Evolutionary conservation across 2,797 vertebrate species (phyloP).

Genomic region (Paedocypris micromegethes): DNA sequence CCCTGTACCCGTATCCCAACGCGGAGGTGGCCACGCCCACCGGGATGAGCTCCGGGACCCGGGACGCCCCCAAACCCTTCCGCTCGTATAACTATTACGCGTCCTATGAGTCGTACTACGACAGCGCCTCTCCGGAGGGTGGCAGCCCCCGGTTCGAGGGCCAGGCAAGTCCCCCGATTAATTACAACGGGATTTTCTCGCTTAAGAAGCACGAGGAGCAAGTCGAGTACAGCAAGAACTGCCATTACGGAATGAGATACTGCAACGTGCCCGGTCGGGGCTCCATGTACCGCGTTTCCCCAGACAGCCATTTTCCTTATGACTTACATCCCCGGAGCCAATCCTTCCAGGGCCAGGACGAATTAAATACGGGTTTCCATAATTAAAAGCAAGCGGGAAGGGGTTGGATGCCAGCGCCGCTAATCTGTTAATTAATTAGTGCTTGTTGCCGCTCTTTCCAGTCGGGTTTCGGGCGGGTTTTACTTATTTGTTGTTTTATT

Average conservation of each 20-base stretch:
- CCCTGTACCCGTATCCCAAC: conserved; percentile 86
- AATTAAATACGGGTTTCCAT: conserved; percentile 48
- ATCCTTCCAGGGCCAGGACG: conserved; percentile 82
- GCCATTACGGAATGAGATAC: conserved; percentile 96
- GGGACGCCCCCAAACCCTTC: conserved; percentile 86
- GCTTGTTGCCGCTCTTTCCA: conserved; percentile 22
- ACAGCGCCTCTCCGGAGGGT: conserved; percentile 87
- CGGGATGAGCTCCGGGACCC: conserved; percentile 76
- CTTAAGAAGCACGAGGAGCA: conserved; percentile 91
- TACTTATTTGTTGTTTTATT: not conserved
- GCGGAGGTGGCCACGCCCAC: conserved; percentile 83
- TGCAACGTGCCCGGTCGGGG: conserved; percentile 87
- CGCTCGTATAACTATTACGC: conserved; percentile 89
- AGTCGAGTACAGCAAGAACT: conserved; percentile 89
- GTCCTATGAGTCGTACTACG: conserved; percentile 91
- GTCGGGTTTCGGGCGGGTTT: conserved; percentile 13
- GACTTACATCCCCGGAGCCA: conserved; percentile 96
- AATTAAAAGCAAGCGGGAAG: conserved; percentile 68
- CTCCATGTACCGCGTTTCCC: conserved; percentile 91
- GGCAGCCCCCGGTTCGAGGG: conserved; percentile 89
- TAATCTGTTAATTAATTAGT: conserved; percentile 34
- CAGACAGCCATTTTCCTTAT: conserved; percentile 93
- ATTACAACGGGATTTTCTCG: conserved; percentile 99
- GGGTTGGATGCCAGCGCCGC: conserved; percentile 52
- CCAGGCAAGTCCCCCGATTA: conserved; percentile 92